A percentile compares a stretch with the other conserved stretches of the same genome.
These are phyloP conservation scores for Agelastica alni DNA, from an alignment of 2,888 invertebrate species.

Conservation along the genomic window DNA sequence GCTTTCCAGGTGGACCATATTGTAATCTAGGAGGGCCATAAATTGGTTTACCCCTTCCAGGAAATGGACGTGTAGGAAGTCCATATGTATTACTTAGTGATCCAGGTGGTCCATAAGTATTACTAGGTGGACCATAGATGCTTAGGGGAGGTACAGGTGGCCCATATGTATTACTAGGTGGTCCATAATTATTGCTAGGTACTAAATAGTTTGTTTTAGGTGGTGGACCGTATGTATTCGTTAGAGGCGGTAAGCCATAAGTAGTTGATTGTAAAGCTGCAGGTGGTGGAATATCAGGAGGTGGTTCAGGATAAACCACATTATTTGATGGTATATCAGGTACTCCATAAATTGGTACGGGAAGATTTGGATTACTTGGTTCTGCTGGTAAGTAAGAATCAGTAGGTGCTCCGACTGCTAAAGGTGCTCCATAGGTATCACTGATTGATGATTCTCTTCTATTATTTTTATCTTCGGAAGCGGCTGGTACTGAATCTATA, in stretches of 20 bases:
- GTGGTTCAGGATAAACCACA: slow-evolving; percentile 57
- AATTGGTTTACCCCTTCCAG: slow-evolving; percentile 46
- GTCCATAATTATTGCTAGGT: slow-evolving; percentile 17
- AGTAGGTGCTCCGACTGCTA: slow-evolving; percentile 59
- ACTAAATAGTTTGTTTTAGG: slow-evolving; percentile 13
- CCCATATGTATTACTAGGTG: slow-evolving; percentile 8
- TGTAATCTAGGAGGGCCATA: slow-evolving; percentile 56
- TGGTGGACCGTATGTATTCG: slow-evolving; percentile 38
- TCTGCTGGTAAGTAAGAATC: slow-evolving; percentile 50
- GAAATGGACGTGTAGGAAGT: slow-evolving; percentile 1
- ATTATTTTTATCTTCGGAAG: slow-evolving; percentile 49
- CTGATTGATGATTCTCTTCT: slow-evolving; percentile 50
- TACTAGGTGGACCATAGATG: slow-evolving; percentile 12
- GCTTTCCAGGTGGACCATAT: slow-evolving; percentile 47
- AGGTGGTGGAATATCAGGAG: slow-evolving; percentile 57
- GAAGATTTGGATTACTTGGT: slow-evolving; percentile 58
- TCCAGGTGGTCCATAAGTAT: slow-evolving; percentile 19
- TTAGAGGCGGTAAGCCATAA: slow-evolving; percentile 46
- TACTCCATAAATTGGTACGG: slow-evolving; percentile 65
- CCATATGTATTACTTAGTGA: slow-evolving; percentile 31
- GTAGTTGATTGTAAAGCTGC: slow-evolving; percentile 35
- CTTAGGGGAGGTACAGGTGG: neutral
- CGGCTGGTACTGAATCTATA: slow-evolving; percentile 46
- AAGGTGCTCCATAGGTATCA: slow-evolving; percentile 61
- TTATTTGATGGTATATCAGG: slow-evolving; percentile 59